These are phyloP conservation scores for Tortricodes alternella DNA, from an alignment of 2,888 invertebrate genomes.

Conservation along the genomic window DNA sequence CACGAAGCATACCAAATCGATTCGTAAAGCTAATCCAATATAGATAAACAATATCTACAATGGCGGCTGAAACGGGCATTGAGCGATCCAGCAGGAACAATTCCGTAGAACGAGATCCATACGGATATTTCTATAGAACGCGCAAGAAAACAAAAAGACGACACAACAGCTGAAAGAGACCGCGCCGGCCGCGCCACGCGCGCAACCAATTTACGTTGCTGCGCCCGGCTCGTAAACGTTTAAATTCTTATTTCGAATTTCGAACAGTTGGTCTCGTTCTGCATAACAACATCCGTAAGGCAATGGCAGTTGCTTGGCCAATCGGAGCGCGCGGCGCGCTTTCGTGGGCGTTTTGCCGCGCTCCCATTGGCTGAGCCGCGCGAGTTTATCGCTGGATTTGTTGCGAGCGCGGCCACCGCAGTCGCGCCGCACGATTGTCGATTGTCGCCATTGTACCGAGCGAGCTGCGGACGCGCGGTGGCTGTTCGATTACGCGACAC, in stretches of 20 bases:
- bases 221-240: constrained; percentile 75
- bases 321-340: constrained; percentile 63
- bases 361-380: constrained; percentile 64
- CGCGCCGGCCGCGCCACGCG: constrained; percentile 59
- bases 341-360: constrained; percentile 75
- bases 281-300: constrained; percentile 81
- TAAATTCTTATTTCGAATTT: constrained; percentile 76
- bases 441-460: constrained; percentile 80
- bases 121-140: constrained; percentile 37
- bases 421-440: constrained; percentile 78
- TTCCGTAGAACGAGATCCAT: constrained; percentile 23
- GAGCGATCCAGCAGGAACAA: constrained; percentile 29
- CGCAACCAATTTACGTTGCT: constrained; percentile 79
- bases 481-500: constrained; percentile 63
- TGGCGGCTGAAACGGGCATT: constrained; percentile 31
- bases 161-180: constrained; percentile 64
- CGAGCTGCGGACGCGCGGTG: constrained; percentile 67
- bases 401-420: constrained; percentile 73
- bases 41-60: constrained; percentile 20
- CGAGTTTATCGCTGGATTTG: constrained; percentile 79
- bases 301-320: constrained; percentile 81
- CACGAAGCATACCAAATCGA: constrained; percentile 2
- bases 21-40: constrained; percentile 24
- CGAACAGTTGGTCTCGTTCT: constrained; percentile 78
- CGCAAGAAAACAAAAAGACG: constrained; percentile 52